Conservation (phyloP, 2,113 vertebrate genomes). For the Megalops atlanticus region DNA sequence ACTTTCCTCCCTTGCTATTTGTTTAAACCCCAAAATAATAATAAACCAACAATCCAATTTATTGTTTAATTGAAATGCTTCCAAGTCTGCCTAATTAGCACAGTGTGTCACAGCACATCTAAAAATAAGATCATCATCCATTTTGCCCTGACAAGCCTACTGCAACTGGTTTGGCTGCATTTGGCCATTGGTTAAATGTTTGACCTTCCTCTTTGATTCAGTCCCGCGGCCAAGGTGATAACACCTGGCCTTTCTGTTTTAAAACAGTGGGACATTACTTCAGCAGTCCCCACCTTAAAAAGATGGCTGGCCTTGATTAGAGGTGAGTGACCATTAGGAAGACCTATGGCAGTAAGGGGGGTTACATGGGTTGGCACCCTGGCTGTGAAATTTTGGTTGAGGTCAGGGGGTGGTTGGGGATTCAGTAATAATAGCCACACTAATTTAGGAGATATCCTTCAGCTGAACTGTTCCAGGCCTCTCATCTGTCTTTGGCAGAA, state of each 20-base stretch:
- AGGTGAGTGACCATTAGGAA: background rate
- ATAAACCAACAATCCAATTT: slow-evolving; percentile 11
- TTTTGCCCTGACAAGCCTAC: background rate
- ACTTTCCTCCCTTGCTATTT: background rate
- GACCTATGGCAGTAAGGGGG: background rate
- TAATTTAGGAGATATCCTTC: background rate
- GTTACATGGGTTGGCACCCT: background rate
- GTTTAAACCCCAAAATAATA: slow-evolving; percentile 3
- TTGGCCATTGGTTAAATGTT: background rate
- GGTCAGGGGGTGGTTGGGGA: background rate
- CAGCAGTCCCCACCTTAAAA: background rate
- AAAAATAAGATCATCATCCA: background rate
- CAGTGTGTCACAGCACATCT: background rate
- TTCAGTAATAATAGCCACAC: background rate
- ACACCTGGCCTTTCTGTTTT: background rate
- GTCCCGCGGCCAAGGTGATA: background rate
- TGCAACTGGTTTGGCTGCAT: too few relatives aligned
- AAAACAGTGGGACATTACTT: background rate
- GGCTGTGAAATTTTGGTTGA: background rate
- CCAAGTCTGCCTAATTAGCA: background rate
- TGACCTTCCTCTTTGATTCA: background rate
- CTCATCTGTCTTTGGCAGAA: background rate
- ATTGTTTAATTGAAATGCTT: slow-evolving; percentile 22
- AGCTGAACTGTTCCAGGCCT: background rate
- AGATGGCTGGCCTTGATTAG: background rate